Evolutionary conservation across 2,113 vertebrate species (phyloP).

Genomic region (Aramus guarauna): DNA sequence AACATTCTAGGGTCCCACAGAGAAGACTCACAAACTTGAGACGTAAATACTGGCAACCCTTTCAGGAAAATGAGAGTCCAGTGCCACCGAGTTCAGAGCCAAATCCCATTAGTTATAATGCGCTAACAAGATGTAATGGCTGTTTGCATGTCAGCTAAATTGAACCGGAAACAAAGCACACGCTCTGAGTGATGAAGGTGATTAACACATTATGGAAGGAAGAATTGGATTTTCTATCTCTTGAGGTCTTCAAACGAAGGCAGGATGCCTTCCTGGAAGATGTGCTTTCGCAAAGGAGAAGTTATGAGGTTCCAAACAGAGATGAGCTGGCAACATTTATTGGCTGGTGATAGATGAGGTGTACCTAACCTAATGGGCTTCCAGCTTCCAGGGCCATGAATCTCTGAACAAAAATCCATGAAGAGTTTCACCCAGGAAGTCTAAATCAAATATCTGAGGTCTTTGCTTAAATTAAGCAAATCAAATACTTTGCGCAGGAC

Average conservation of each 20-base stretch:
- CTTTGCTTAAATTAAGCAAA: not conserved
- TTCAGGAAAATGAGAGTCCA: not conserved
- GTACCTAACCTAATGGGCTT: not conserved
- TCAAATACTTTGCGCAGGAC: not conserved
- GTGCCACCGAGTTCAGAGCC: not conserved
- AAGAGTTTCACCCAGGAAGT: not conserved
- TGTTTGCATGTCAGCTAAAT: not conserved
- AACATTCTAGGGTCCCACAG: not conserved
- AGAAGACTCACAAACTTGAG: not conserved
- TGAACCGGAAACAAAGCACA: not conserved
- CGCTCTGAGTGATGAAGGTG: not conserved
- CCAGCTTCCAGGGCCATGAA: slow-evolving; percentile 9
- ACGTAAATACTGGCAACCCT: not conserved
- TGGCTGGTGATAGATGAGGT: not conserved
- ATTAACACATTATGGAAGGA: slow-evolving; percentile 9
- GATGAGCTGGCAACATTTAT: slow-evolving; percentile 3
- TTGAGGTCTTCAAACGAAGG: not conserved
- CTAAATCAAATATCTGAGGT: not conserved
- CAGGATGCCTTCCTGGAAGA: slow-evolving; percentile 3
- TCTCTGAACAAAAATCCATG: not conserved
- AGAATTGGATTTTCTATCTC: slow-evolving; percentile 45
- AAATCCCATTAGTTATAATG: not conserved
- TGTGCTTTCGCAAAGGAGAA: not conserved
- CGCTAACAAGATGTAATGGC: not conserved
- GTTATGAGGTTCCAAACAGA: not conserved